Percentiles rank a stretch among this genome's conserved stretches.
Conservation (phyloP, 1,140 invertebrate genomes). For the Pectinophora gossypiella region DNA sequence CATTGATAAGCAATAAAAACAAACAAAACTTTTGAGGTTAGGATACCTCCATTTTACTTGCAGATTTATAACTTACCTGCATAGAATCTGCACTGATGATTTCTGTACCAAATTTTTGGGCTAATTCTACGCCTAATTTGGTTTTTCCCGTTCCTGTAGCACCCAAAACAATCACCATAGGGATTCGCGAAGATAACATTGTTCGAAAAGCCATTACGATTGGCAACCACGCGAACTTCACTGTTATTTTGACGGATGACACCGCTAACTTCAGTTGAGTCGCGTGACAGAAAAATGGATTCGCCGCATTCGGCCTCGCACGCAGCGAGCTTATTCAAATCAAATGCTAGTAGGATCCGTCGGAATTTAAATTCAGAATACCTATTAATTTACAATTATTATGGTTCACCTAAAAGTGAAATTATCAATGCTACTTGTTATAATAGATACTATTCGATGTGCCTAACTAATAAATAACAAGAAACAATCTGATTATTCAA, state of each 20-base stretch:
- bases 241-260: conserved; percentile 47
- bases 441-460: too few species aligned
- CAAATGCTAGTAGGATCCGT: too few species aligned
- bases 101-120: conserved; percentile 92
- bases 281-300: too few species aligned
- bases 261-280: too few species aligned
- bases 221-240: conserved; percentile 46
- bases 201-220: conserved; percentile 56
- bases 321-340: too few species aligned
- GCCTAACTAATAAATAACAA: too few species aligned
- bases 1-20: neutral
- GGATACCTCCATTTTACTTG: conserved; percentile 3
- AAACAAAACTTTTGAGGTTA: conserved; percentile 50
- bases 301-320: too few species aligned
- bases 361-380: too few species aligned
- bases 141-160: conserved; percentile 98
- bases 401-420: neutral
- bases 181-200: conserved; percentile 71
- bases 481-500: too few species aligned
- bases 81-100: conserved; percentile 99
- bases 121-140: conserved; percentile 94
- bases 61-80: conserved; percentile 84
- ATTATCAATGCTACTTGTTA: too few species aligned
- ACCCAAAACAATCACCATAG: conserved; percentile 93
- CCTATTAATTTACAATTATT: too few species aligned